Percentiles rank a stretch among this genome's conserved stretches.
Evolutionary conservation across 2,888 invertebrate genomes (phyloP).

Genomic region (Octonoba sinensis): DNA sequence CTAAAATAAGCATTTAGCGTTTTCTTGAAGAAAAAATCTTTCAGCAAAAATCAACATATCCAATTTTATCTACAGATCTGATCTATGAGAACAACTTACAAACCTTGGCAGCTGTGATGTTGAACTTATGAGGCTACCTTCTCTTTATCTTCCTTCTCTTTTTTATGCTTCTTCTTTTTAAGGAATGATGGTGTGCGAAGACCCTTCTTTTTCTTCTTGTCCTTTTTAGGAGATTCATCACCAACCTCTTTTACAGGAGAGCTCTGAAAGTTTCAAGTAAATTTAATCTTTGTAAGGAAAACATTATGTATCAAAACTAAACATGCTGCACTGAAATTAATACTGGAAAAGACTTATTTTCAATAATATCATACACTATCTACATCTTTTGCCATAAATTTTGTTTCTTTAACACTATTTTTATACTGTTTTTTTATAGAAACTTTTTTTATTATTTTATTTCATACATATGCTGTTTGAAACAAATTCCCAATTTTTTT

Average conservation of each 20-base stretch:
- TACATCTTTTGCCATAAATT: too few relatives aligned
- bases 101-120: slow-evolving; percentile 30
- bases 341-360: not conserved
- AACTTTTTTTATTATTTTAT: too few relatives aligned
- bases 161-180: slow-evolving; percentile 86
- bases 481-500: too few relatives aligned
- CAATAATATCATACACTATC: not conserved
- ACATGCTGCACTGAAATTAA: not conserved
- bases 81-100: slow-evolving; percentile 18
- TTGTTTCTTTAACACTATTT: too few relatives aligned
- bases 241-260: slow-evolving; percentile 66
- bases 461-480: too few relatives aligned
- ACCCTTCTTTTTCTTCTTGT: slow-evolving; percentile 74
- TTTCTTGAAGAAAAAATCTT: too few relatives aligned
- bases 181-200: slow-evolving; percentile 97
- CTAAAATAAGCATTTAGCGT: too few relatives aligned
- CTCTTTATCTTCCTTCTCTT: slow-evolving; percentile 67
- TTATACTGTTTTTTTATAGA: too few relatives aligned
- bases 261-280: slow-evolving; percentile 50
- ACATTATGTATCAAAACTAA: not conserved
- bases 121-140: slow-evolving; percentile 56
- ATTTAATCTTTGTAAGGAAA: not conserved
- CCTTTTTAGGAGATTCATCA: slow-evolving; percentile 67
- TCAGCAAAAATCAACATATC: too few relatives aligned
- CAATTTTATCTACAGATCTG: too few relatives aligned